phyloP scores from a whole-genome alignment of 2,797 vertebrate genomes.

The Gastrophryne carolinensis region DNA sequence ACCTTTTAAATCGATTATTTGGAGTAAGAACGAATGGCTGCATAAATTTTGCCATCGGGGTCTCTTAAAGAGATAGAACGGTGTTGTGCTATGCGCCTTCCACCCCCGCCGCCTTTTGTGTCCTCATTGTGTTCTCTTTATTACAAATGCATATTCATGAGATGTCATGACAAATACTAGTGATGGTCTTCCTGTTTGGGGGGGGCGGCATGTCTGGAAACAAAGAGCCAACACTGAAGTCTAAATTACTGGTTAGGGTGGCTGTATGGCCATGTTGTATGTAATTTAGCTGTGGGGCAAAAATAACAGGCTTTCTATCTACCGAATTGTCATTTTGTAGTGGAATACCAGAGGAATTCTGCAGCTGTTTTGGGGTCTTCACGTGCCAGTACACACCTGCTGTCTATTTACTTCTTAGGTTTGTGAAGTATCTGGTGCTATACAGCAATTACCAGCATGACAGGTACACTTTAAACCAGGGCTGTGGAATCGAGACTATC shows the following conservation, averaged over 20 bases:
- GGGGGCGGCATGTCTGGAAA: conserved; percentile 24
- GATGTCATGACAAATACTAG: conserved; percentile 11
- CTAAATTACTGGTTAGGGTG: background rate
- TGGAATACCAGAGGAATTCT: too few relatives aligned
- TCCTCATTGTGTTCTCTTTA: conserved; percentile 13
- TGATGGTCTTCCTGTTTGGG: background rate
- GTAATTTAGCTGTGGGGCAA: background rate
- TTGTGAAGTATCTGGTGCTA: too few relatives aligned
- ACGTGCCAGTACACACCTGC: too few relatives aligned
- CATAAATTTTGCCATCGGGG: background rate
- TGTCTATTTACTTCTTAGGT: too few relatives aligned
- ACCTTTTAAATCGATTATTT: too few relatives aligned
- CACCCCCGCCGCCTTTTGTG: background rate
- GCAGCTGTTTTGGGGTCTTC: too few relatives aligned
- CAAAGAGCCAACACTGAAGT: conserved; percentile 3
- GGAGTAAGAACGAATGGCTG: too few relatives aligned
- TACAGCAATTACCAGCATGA: too few relatives aligned
- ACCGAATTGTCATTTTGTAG: too few relatives aligned
- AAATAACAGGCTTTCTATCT: too few relatives aligned
- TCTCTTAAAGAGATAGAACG: background rate
- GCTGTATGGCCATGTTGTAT: background rate
- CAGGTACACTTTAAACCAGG: too few relatives aligned
- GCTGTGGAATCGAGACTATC: too few relatives aligned
- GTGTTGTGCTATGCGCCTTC: background rate
- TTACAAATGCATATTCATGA: conserved; percentile 13